Conservation (phyloP, 2,888 invertebrate genomes). For the Andrena praecox region DNA sequence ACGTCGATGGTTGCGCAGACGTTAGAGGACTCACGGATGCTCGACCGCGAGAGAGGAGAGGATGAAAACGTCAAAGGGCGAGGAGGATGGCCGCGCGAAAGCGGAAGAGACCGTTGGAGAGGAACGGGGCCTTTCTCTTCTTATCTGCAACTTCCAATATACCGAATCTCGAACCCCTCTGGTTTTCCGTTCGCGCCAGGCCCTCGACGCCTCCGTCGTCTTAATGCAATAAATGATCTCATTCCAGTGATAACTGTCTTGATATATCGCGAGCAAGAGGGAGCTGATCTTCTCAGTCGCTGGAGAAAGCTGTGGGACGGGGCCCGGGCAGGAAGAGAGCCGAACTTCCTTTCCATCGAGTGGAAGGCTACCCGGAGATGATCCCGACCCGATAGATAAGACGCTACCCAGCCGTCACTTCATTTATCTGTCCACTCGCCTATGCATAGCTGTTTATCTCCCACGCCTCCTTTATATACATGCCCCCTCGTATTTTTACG, state of each 20-base stretch:
- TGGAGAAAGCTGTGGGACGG: constrained; percentile 1
- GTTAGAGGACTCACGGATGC: constrained; percentile 37
- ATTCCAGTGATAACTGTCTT: constrained; percentile 81
- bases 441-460: constrained; percentile 53
- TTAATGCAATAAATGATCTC: constrained; percentile 82
- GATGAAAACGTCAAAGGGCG: constrained; percentile 37
- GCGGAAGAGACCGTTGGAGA: constrained; percentile 7
- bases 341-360: constrained; percentile 51
- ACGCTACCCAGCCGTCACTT: constrained; percentile 13
- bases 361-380: constrained; percentile 46
- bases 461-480: neutral
- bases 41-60: constrained; percentile 19
- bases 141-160: constrained; percentile 81
- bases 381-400: constrained; percentile 63
- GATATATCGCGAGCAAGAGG: constrained; percentile 77
- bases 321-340: constrained; percentile 27
- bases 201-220: constrained; percentile 66
- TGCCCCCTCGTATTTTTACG: neutral
- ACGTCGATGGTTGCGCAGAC: constrained; percentile 41
- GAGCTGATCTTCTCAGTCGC: constrained; percentile 52
- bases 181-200: constrained; percentile 71
- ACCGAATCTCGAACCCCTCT: constrained; percentile 64
- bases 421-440: constrained; percentile 53
- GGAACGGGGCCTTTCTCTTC: constrained; percentile 61
- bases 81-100: constrained; percentile 11